These are phyloP conservation scores for Lepidochitona cinerea DNA, from an alignment of 2,888 invertebrate genomes.

Conservation along the genomic window DNA sequence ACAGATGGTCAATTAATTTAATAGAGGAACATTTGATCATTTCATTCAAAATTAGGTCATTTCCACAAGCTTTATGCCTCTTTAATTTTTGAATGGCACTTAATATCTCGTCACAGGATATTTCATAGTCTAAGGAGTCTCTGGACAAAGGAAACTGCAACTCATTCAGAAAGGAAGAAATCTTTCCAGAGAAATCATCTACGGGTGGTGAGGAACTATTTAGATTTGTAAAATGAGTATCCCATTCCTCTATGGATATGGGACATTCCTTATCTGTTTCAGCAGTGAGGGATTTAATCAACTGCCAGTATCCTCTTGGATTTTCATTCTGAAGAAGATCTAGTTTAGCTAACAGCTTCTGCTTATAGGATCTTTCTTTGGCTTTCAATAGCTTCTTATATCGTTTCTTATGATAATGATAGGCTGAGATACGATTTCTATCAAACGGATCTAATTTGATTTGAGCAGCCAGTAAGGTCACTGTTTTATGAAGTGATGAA, in stretches of 20 bases:
- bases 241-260: background rate
- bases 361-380: background rate
- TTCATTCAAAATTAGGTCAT: background rate
- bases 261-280: background rate
- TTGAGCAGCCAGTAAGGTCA: background rate
- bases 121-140: background rate
- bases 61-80: background rate
- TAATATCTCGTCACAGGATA: background rate
- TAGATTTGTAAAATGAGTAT: background rate
- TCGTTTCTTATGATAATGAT: background rate
- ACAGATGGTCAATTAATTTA: background rate
- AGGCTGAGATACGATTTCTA: background rate
- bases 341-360: background rate
- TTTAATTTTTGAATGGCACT: background rate
- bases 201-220: background rate
- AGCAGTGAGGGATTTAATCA: background rate
- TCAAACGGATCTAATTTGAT: background rate
- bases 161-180: background rate
- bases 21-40: background rate
- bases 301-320: background rate
- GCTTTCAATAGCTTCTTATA: background rate
- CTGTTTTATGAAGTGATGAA: background rate
- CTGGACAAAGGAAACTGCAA: background rate
- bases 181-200: background rate
- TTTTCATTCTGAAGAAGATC: background rate